Percentiles rank a stretch among this genome's conserved stretches.
These are phyloP conservation scores for Meles meles DNA, from an alignment of 2,113 vertebrate species.

Conservation along the genomic window DNA sequence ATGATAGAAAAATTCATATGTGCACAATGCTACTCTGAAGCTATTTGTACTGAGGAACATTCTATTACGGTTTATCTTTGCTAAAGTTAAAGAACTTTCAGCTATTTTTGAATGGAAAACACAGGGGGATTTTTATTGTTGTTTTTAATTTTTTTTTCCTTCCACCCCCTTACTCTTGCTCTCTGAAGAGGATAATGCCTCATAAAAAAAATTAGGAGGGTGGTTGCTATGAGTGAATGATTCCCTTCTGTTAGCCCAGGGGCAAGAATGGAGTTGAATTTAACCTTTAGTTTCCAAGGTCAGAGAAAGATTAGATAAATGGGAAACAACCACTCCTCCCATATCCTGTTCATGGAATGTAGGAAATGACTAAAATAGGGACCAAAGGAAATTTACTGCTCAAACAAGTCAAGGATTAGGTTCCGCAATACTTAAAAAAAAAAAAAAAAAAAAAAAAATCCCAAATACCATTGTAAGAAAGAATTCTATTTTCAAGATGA, in stretches of 20 bases:
- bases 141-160: not conserved
- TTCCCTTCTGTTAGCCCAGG: not conserved
- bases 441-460: not conserved
- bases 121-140: not conserved
- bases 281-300: constrained; percentile 54
- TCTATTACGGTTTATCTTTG: constrained; percentile 22
- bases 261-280: constrained; percentile 31
- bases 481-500: not conserved
- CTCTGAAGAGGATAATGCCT: not conserved
- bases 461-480: constrained; percentile 4
- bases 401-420: constrained; percentile 32
- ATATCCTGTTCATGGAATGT: constrained; percentile 62
- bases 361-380: constrained; percentile 76
- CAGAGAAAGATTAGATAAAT: constrained; percentile 63
- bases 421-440: not conserved
- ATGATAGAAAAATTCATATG: not conserved
- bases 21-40: not conserved
- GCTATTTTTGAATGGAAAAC: constrained; percentile 29
- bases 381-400: constrained; percentile 59
- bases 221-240: not conserved
- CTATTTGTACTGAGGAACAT: not conserved
- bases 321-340: constrained; percentile 54
- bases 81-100: constrained; percentile 2
- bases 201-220: not conserved
- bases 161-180: not conserved